Evolutionary conservation across 2,797 vertebrate species (phyloP).

Genomic region (Microctenopoma lineatum): DNA sequence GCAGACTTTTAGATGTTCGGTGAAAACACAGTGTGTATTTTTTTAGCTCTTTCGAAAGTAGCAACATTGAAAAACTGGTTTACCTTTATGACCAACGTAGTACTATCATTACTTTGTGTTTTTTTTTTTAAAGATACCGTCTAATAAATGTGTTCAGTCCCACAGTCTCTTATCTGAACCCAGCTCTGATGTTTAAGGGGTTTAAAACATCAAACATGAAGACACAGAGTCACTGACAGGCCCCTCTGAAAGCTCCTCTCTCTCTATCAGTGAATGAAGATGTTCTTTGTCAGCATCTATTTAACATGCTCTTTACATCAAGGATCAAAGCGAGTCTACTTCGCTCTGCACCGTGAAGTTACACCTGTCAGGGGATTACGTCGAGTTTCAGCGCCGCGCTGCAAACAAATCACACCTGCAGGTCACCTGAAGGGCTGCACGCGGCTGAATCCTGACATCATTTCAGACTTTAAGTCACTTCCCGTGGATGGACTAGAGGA

Average conservation of each 20-base stretch:
- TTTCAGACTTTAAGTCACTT: not conserved
- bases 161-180: constrained; percentile 39
- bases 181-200: constrained; percentile 11
- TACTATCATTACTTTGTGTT: constrained; percentile 28
- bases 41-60: constrained; percentile 34
- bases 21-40: constrained; percentile 12
- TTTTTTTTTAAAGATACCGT: constrained; percentile 30
- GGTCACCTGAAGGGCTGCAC: constrained; percentile 16
- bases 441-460: constrained; percentile 14
- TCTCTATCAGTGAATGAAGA: constrained; percentile 39
- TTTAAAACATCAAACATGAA: constrained; percentile 50
- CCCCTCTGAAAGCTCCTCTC: constrained; percentile 26
- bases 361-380: constrained; percentile 31
- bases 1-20: constrained; percentile 19
- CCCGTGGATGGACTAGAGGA: not conserved
- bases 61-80: constrained; percentile 16
- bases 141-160: constrained; percentile 70
- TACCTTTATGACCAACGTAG: constrained; percentile 26
- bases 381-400: constrained; percentile 36
- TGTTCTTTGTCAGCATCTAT: constrained; percentile 46
- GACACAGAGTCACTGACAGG: constrained; percentile 22
- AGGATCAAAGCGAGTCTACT: constrained; percentile 56
- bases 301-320: constrained; percentile 37
- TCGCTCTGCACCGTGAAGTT: constrained; percentile 43
- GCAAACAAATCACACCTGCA: constrained; percentile 23